These are phyloP conservation scores for Brachypalpus laphriformis DNA, from an alignment of 2,888 invertebrate species.

Conservation along the genomic window DNA sequence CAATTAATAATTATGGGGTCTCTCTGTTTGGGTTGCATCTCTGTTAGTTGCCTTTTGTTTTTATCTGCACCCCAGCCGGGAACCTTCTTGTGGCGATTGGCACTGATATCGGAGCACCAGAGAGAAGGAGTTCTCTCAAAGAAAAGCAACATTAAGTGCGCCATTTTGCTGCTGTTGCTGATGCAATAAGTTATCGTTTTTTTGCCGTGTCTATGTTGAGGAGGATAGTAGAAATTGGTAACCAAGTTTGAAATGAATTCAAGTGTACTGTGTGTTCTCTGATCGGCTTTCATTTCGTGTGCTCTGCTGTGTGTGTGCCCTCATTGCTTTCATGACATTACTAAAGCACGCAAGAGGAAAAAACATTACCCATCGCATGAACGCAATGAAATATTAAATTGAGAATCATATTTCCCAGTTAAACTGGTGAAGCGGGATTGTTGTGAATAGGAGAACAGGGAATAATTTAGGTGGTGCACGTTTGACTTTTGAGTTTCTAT, in stretches of 20 bases:
- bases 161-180: constrained; percentile 52
- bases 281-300: constrained; percentile 44
- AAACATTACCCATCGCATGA: constrained; percentile 6
- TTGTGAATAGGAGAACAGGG: not conserved
- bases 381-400: constrained; percentile 29
- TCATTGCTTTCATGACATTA: constrained; percentile 16
- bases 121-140: not conserved
- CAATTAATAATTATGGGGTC: constrained; percentile 69
- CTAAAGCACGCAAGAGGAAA: constrained; percentile 1
- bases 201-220: constrained; percentile 30
- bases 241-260: constrained; percentile 14
- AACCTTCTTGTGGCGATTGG: constrained; percentile 26
- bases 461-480: no score
- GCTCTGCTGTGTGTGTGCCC: constrained; percentile 10
- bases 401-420: constrained; percentile 15
- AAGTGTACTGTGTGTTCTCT: not conserved
- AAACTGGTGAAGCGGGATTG: not conserved
- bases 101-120: constrained; percentile 29
- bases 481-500: no score
- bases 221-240: constrained; percentile 26
- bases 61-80: constrained; percentile 2
- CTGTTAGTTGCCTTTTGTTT: constrained; percentile 7
- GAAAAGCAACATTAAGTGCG: constrained; percentile 30
- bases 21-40: constrained; percentile 46
- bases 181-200: constrained; percentile 62